These are phyloP conservation scores for Mylabris phalerata DNA, from an alignment of 1,140 invertebrate species.

Conservation along the genomic window DNA sequence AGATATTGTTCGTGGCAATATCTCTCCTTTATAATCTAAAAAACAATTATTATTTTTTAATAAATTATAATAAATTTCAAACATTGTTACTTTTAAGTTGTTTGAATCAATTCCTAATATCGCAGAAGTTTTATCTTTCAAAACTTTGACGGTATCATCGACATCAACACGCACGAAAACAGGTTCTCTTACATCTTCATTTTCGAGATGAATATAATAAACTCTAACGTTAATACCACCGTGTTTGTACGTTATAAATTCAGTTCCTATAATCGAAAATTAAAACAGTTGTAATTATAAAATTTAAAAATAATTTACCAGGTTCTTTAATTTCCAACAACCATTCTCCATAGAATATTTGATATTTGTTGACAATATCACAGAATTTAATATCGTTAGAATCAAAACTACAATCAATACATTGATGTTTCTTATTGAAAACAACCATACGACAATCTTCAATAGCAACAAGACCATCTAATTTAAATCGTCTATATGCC, in stretches of 20 bases:
- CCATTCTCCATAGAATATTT: constrained; percentile 46
- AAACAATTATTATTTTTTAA: neutral
- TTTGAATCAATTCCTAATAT: constrained; percentile 44
- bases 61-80: neutral
- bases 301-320: constrained; percentile 38
- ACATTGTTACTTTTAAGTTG: constrained; percentile 42
- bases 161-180: constrained; percentile 53
- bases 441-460: constrained; percentile 67
- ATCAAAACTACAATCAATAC: constrained; percentile 67
- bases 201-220: constrained; percentile 54
- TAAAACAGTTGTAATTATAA: neutral
- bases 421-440: constrained; percentile 60
- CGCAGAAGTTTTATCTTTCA: constrained; percentile 52
- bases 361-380: constrained; percentile 41
- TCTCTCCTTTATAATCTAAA: constrained; percentile 43
- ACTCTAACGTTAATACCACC: constrained; percentile 61
- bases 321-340: constrained; percentile 61
- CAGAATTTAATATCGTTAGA: constrained; percentile 49
- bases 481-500: constrained; percentile 54
- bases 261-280: constrained; percentile 23
- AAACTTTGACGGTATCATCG: constrained; percentile 52
- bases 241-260: constrained; percentile 58
- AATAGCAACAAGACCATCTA: constrained; percentile 52
- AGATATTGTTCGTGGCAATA: constrained; percentile 47
- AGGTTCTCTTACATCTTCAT: constrained; percentile 56